Evolutionary conservation across 2,113 vertebrate genomes (phyloP).

Genomic region (Xyliphius kryptos): DNA sequence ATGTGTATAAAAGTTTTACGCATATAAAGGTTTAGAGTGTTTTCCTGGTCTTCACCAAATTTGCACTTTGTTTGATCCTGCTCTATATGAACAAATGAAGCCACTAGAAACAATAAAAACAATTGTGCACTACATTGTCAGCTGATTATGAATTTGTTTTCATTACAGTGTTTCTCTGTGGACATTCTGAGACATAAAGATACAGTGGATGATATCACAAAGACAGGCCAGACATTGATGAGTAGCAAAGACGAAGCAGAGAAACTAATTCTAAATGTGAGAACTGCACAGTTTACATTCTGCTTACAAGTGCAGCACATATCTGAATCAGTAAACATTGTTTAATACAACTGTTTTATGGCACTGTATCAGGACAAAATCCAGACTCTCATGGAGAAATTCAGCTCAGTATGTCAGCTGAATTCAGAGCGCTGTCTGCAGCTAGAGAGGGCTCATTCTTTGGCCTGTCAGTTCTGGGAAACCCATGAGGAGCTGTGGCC

Average conservation of each 20-base stretch:
- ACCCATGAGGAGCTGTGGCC: conserved; percentile 94
- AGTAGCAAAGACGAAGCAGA: conserved; percentile 79
- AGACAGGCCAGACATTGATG: conserved; percentile 79
- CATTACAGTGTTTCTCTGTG: conserved; percentile 84
- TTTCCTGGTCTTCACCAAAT: too few species aligned
- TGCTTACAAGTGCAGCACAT: background rate
- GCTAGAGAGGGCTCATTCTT: conserved; percentile 86
- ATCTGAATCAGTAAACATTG: background rate
- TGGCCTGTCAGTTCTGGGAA: conserved; percentile 94
- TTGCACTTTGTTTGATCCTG: too few species aligned
- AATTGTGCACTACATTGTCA: too few species aligned
- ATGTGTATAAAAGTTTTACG: too few species aligned
- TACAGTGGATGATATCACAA: conserved; percentile 83
- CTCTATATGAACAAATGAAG: too few species aligned
- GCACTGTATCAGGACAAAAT: conserved; percentile 70
- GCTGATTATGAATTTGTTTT: background rate
- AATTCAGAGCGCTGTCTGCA: conserved; percentile 94
- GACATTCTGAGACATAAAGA: conserved; percentile 96
- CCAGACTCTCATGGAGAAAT: conserved; percentile 74
- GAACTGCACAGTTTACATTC: background rate
- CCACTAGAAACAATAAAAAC: too few species aligned
- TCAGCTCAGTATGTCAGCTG: conserved; percentile 77
- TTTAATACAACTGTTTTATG: background rate
- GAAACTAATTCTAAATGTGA: conserved; percentile 76
- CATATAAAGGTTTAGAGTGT: too few species aligned